Evolutionary conservation across 2,797 vertebrate genomes (phyloP).

Genomic region (Picus viridis): DNA sequence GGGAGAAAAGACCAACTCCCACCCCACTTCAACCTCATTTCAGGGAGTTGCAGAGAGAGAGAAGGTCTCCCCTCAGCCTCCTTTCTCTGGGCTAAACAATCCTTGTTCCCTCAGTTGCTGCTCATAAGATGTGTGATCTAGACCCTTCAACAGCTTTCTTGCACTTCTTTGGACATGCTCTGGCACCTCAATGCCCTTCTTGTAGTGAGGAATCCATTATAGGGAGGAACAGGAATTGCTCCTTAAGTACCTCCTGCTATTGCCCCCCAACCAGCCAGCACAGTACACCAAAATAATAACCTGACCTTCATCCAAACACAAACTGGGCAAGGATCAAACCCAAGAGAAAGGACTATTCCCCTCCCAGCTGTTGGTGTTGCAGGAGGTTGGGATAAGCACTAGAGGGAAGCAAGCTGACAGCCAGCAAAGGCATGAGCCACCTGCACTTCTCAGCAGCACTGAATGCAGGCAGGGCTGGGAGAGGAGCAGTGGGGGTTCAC

Average conservation of each 20-base stretch:
- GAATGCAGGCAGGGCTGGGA: accelerated
- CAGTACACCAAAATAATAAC: not conserved
- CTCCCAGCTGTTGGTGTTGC: not conserved
- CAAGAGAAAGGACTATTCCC: not conserved
- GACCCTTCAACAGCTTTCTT: too few species aligned
- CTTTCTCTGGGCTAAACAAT: too few species aligned
- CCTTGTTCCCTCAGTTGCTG: too few species aligned
- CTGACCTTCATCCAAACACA: not conserved
- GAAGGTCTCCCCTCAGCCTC: too few species aligned
- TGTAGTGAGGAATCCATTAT: too few species aligned
- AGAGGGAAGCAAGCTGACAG: constrained; percentile 48
- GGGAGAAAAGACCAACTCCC: too few species aligned
- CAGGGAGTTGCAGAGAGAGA: too few species aligned
- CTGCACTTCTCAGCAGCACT: accelerated
- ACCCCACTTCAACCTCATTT: too few species aligned
- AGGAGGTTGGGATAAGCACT: constrained; percentile 11
- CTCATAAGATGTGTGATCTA: too few species aligned
- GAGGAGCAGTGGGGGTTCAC: not conserved
- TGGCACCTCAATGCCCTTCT: too few species aligned
- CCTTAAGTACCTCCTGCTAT: not conserved
- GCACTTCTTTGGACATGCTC: too few species aligned
- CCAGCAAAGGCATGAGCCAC: not conserved
- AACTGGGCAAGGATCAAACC: not conserved
- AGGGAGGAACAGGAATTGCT: not conserved
- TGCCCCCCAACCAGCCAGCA: not conserved